These are phyloP conservation scores for Aphrophora alni DNA, from an alignment of 2,888 invertebrate species.

Conservation along the genomic window DNA sequence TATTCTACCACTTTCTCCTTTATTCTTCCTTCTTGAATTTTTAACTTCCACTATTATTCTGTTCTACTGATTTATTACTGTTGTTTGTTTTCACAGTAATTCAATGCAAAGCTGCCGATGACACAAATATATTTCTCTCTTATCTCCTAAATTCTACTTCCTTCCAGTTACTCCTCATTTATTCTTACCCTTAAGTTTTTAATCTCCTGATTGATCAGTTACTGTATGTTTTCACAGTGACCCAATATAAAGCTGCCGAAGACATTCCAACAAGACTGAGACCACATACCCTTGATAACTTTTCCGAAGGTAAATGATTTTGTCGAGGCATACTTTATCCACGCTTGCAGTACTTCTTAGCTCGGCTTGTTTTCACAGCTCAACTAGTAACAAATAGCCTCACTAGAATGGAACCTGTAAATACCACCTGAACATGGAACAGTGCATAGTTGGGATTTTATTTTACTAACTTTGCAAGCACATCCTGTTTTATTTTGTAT, in stretches of 20 bases:
- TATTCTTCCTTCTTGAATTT: no score
- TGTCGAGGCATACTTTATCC: neutral
- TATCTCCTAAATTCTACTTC: neutral
- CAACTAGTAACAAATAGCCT: neutral
- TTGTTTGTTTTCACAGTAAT: no score
- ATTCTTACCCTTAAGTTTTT: no score
- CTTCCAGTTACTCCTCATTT: neutral
- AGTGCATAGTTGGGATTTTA: neutral
- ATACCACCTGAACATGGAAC: neutral
- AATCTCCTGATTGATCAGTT: neutral
- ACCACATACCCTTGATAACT: slow-evolving; percentile 62
- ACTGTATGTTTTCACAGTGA: slow-evolving; percentile 2
- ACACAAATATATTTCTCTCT: no score
- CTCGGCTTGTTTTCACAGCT: neutral
- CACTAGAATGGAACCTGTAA: neutral
- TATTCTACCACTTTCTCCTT: no score
- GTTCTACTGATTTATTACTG: no score
- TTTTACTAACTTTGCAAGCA: neutral
- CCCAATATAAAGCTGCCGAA: slow-evolving; percentile 42
- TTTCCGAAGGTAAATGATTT: slow-evolving; percentile 60
- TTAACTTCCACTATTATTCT: no score
- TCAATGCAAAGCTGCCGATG: no score
- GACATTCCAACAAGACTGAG: slow-evolving; percentile 51
- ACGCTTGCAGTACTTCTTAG: neutral
- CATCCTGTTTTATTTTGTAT: neutral